Conservation (phyloP, 2,113 vertebrate genomes). For the Rhinoderma darwinii region DNA sequence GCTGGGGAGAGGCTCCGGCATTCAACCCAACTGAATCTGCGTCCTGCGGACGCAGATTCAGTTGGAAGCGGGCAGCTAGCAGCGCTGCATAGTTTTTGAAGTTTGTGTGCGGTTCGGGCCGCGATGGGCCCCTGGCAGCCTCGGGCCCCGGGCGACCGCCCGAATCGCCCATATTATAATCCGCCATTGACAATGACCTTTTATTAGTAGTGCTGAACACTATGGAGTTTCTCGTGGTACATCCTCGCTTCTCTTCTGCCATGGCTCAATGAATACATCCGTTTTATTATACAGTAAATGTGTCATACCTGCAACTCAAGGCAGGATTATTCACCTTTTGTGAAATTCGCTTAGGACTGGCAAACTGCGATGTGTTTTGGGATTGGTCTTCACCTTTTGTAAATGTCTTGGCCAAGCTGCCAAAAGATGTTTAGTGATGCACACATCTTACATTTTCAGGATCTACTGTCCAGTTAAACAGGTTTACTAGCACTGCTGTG, state of each 20-base stretch:
- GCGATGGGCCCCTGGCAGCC: no score
- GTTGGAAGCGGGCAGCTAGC: no score
- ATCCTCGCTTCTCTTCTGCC: neutral
- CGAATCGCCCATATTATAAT: no score
- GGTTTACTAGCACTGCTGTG: no score
- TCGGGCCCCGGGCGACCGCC: no score
- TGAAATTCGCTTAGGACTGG: neutral
- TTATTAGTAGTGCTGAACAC: neutral
- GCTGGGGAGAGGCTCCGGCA: no score
- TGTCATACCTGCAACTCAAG: neutral
- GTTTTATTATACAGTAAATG: constrained; percentile 11
- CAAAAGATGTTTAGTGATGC: neutral
- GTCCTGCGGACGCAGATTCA: no score
- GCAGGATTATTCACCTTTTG: neutral
- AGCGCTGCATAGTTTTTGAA: no score
- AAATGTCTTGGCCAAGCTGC: neutral
- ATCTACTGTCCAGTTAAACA: neutral
- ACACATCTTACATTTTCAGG: neutral
- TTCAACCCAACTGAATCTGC: no score
- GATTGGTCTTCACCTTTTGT: neutral
- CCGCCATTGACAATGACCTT: no score
- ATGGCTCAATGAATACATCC: constrained; percentile 4
- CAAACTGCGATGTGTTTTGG: neutral
- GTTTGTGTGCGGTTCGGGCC: no score
- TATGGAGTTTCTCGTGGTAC: neutral